Evolutionary conservation across 2,113 vertebrate species (phyloP).

Genomic region (Ancistrus triradiatus): DNA sequence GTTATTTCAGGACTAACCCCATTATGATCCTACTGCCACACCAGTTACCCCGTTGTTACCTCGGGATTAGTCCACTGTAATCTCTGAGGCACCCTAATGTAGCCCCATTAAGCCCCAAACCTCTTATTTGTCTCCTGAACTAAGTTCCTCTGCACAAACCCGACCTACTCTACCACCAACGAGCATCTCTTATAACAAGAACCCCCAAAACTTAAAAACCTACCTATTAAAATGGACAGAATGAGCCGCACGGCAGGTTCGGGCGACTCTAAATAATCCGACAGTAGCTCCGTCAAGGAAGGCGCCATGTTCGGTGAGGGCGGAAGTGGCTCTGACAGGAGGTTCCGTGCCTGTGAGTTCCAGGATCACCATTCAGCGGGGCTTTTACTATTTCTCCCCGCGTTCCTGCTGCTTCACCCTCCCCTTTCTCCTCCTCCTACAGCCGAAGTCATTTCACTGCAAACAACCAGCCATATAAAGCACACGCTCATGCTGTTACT

Average conservation of each 20-base stretch:
- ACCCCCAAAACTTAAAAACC: slow-evolving; percentile 49
- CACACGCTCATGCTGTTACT: neutral
- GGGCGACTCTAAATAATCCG: slow-evolving; percentile 80
- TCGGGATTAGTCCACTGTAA: too few relatives aligned
- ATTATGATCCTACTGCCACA: too few relatives aligned
- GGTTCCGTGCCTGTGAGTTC: slow-evolving; percentile 44
- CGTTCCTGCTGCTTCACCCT: slow-evolving; percentile 7
- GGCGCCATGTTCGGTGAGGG: slow-evolving; percentile 75
- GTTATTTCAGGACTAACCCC: too few relatives aligned
- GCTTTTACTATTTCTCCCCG: slow-evolving; percentile 21
- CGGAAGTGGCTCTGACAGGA: slow-evolving; percentile 63
- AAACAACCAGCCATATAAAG: neutral
- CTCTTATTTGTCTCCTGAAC: too few relatives aligned
- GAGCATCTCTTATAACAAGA: neutral
- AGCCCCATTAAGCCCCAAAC: too few relatives aligned
- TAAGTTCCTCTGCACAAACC: too few relatives aligned
- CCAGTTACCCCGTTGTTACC: too few relatives aligned
- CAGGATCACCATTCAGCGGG: neutral
- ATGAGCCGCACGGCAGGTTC: slow-evolving; percentile 88
- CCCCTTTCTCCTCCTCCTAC: neutral
- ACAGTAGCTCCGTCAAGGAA: slow-evolving; percentile 71
- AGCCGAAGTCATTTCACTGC: neutral
- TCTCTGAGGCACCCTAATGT: too few relatives aligned
- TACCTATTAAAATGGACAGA: slow-evolving; percentile 85
- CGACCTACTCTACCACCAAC: neutral